Evolutionary conservation across 1,140 invertebrate species (phyloP).

Genomic region (Nasonia longicornis): DNA sequence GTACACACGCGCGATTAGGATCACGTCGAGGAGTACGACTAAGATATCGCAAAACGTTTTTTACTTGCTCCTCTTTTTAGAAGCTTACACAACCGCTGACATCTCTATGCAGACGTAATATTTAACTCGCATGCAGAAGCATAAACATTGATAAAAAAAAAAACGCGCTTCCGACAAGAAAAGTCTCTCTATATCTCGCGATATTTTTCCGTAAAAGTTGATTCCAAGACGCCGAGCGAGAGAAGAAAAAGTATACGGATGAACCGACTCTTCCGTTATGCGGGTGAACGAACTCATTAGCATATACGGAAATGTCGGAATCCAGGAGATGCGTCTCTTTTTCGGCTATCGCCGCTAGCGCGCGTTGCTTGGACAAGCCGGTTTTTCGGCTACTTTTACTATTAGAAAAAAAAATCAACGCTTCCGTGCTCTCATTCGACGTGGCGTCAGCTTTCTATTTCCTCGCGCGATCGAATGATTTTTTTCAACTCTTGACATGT

Average conservation of each 20-base stretch:
- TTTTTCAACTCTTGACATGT: neutral
- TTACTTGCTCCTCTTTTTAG: no score
- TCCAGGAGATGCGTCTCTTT: conserved; percentile 28
- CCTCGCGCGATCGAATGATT: neutral
- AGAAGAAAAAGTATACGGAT: neutral
- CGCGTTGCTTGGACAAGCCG: conserved; percentile 30
- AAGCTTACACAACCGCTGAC: no score
- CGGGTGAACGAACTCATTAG: conserved; percentile 25
- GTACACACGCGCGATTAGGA: no score
- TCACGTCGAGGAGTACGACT: no score
- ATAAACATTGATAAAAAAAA: neutral
- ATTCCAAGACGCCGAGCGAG: neutral
- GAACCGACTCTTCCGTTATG: conserved; percentile 20
- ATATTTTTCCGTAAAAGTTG: neutral
- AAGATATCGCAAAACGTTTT: no score
- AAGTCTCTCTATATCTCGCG: neutral
- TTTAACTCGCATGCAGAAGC: no score
- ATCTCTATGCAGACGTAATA: no score
- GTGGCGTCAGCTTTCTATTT: neutral
- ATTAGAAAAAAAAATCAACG: conserved; percentile 7
- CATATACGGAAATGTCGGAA: conserved; percentile 30
- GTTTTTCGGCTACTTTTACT: conserved; percentile 22
- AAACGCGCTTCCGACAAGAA: conserved; percentile 4
- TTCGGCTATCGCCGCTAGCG: neutral
- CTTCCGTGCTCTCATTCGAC: conserved; percentile 14